A percentile compares a stretch with the other conserved stretches of the same genome.
Evolutionary conservation across 2,113 vertebrate species (phyloP).

Genomic region (Hydrolagus affinis): DNA sequence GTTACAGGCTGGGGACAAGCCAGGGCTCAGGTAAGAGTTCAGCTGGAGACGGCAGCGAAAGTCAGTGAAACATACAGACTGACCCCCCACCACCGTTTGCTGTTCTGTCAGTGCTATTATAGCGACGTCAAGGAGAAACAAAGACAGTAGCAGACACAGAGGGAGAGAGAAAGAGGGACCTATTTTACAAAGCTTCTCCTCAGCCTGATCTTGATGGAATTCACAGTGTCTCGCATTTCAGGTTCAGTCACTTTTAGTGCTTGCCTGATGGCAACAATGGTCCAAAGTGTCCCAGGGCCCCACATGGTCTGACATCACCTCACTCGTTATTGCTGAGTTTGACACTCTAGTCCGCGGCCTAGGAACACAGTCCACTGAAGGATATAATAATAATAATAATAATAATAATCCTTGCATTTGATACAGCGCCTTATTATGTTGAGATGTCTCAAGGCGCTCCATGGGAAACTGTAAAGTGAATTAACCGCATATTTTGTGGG

Average conservation of each 20-base stretch:
- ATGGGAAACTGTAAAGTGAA: too few relatives aligned
- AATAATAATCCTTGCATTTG: too few relatives aligned
- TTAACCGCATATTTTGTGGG: too few relatives aligned
- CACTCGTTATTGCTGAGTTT: conserved; percentile 23
- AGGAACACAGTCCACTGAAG: neutral
- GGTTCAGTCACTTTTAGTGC: neutral
- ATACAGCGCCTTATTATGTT: too few relatives aligned
- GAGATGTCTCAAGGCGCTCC: too few relatives aligned
- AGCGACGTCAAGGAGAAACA: neutral
- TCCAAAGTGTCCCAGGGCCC: neutral
- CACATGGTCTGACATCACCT: neutral
- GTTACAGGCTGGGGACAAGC: too few relatives aligned
- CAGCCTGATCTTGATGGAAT: neutral
- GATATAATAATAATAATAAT: too few relatives aligned
- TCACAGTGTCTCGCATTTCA: neutral
- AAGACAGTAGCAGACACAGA: neutral
- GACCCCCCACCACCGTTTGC: neutral
- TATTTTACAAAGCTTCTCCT: neutral
- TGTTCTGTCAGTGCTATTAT: neutral
- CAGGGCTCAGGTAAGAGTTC: neutral
- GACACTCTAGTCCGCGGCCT: neutral
- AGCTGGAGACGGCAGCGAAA: neutral
- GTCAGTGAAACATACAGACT: neutral
- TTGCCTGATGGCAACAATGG: neutral
- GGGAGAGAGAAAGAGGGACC: neutral